Percentiles rank a stretch among this genome's conserved stretches.
These are phyloP conservation scores for Parapsyche elsis DNA, from an alignment of 1,140 invertebrate species.

Conservation along the genomic window DNA sequence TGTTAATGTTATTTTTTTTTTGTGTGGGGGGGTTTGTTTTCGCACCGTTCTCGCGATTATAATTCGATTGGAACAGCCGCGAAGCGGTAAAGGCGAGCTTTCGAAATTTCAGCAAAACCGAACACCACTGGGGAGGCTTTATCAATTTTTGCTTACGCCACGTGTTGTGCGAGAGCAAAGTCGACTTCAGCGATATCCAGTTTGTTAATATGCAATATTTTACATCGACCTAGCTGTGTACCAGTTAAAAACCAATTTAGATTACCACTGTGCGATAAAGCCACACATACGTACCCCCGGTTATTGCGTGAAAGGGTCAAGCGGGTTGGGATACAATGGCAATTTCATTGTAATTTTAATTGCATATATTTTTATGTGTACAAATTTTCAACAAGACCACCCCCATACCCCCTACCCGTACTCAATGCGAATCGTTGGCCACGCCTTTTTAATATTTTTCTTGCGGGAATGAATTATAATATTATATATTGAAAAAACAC, in stretches of 20 bases:
- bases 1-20: too few species aligned
- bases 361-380: slow-evolving; percentile 5
- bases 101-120: slow-evolving; percentile 27
- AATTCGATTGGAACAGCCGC: too few species aligned
- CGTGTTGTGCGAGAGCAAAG: slow-evolving; percentile 12
- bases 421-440: too few species aligned
- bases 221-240: slow-evolving; percentile 30
- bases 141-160: slow-evolving; percentile 26
- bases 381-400: background rate
- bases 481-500: too few species aligned
- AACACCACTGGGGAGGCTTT: background rate
- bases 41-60: too few species aligned
- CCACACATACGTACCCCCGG: slow-evolving; percentile 20
- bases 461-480: too few species aligned
- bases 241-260: slow-evolving; percentile 33
- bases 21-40: too few species aligned
- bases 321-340: slow-evolving; percentile 13
- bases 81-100: background rate
- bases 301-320: slow-evolving; percentile 30
- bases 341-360: slow-evolving; percentile 32
- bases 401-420: background rate
- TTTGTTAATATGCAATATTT: slow-evolving; percentile 34
- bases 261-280: slow-evolving; percentile 26
- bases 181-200: slow-evolving; percentile 32
- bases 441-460: too few species aligned